These are phyloP conservation scores for Craniophora ligustri DNA, from an alignment of 2,888 invertebrate genomes.

Conservation along the genomic window DNA sequence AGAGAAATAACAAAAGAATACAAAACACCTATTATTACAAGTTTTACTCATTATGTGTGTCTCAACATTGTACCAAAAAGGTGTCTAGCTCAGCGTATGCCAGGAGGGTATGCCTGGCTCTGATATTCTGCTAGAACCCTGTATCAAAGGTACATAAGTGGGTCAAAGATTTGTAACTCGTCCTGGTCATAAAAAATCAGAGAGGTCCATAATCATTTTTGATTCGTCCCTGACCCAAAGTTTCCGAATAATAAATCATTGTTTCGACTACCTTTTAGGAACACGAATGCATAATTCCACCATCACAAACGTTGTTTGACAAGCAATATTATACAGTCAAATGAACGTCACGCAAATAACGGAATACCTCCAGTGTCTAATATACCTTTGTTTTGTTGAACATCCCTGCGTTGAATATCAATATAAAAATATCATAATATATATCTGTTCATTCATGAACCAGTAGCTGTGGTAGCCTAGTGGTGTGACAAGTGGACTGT, in stretches of 20 bases:
- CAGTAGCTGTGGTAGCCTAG: no score
- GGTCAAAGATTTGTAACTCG: constrained; percentile 12
- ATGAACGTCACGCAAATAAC: constrained; percentile 38
- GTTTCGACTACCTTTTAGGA: constrained; percentile 29
- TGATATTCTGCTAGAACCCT: no score
- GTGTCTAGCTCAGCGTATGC: no score
- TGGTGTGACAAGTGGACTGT: no score
- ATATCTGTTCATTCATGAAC: no score
- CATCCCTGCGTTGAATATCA: not conserved
- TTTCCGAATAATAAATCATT: constrained; percentile 36
- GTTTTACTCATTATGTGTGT: no score
- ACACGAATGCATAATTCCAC: constrained; percentile 46
- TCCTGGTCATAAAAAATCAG: constrained; percentile 3
- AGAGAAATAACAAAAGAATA: no score
- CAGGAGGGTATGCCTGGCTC: no score
- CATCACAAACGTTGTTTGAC: constrained; percentile 33
- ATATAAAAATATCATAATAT: no score
- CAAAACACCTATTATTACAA: no score
- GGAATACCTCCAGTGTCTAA: constrained; percentile 21
- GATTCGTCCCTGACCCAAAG: constrained; percentile 31
- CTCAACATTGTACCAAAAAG: no score
- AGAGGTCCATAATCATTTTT: constrained; percentile 10
- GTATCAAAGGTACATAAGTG: no score
- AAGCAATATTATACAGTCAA: constrained; percentile 45
- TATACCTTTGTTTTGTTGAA: constrained; percentile 7